phyloP scores from a whole-genome alignment of 2,113 vertebrate genomes.

The Pachyramphus minor region DNA sequence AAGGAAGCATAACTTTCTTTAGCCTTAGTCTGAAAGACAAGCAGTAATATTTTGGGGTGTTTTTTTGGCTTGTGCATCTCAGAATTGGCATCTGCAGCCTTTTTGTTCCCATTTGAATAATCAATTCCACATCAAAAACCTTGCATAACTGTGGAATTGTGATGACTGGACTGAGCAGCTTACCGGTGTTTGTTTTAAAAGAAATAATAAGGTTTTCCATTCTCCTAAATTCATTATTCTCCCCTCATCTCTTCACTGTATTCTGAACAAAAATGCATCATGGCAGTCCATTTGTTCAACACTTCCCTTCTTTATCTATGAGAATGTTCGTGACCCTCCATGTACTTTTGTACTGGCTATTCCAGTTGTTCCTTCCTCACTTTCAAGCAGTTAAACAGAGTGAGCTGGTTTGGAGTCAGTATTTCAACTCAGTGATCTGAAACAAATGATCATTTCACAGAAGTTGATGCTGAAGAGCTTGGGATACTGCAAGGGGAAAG shows the following conservation, averaged over 20 bases:
- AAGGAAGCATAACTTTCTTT: constrained; percentile 22
- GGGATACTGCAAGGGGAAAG: background rate
- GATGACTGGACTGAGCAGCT: background rate
- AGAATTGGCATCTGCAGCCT: background rate
- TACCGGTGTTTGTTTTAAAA: background rate
- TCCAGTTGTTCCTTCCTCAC: background rate
- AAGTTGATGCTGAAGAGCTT: background rate
- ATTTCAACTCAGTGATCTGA: background rate
- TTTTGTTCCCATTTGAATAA: background rate
- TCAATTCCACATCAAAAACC: background rate
- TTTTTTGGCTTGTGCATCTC: background rate
- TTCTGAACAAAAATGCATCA: rapidly evolving
- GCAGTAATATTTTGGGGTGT: background rate
- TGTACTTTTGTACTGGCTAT: background rate
- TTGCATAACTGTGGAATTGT: background rate
- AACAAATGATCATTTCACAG: background rate
- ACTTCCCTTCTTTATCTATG: background rate
- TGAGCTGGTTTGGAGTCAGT: background rate
- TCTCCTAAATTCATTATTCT: background rate
- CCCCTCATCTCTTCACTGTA: background rate
- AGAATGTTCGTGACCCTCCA: rapidly evolving
- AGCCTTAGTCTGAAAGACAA: background rate
- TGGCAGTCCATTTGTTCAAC: background rate
- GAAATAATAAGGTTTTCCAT: background rate
- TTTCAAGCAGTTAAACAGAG: background rate